Percentiles rank a stretch among this genome's conserved stretches.
These are phyloP conservation scores for Pycnomerus fuliginosus DNA, from an alignment of 2,888 invertebrate genomes.

Conservation along the genomic window DNA sequence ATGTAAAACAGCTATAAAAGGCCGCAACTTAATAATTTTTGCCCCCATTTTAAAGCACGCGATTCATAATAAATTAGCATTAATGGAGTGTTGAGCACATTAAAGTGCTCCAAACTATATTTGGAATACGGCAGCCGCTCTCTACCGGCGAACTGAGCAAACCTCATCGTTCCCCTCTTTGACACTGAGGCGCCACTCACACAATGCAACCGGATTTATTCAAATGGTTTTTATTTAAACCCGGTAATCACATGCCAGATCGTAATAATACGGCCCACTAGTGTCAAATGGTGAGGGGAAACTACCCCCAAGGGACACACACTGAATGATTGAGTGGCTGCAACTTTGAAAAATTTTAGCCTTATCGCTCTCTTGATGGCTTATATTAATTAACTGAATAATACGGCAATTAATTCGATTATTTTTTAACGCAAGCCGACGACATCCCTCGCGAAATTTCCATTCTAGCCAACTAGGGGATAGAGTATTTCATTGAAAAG, in stretches of 20 bases:
- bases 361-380: conserved; percentile 21
- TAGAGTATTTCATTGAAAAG: too few species aligned
- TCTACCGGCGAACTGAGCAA: conserved; percentile 12
- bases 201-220: conserved; percentile 10
- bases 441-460: too few species aligned
- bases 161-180: conserved; percentile 8
- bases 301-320: conserved; percentile 14
- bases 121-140: conserved; percentile 9
- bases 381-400: conserved; percentile 23
- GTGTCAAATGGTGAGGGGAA: conserved; percentile 21
- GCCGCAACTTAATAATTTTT: conserved; percentile 27
- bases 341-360: conserved; percentile 22
- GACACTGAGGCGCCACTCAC: conserved; percentile 15
- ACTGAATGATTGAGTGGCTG: conserved; percentile 23
- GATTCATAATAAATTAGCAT: conserved; percentile 31
- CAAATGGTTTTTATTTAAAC: conserved; percentile 13
- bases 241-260: conserved; percentile 31
- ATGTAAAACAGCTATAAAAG: conserved; percentile 25
- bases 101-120: conserved; percentile 19
- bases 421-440: too few species aligned
- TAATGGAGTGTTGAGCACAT: conserved; percentile 32
- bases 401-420: conserved; percentile 21
- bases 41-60: conserved; percentile 22
- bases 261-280: conserved; percentile 24
- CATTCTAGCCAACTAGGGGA: too few species aligned